A percentile compares a stretch with the other conserved stretches of the same genome.
Evolutionary conservation across 92 coral and sea anemone species (phyloP).

Genomic region (Pocillopora grandis): DNA sequence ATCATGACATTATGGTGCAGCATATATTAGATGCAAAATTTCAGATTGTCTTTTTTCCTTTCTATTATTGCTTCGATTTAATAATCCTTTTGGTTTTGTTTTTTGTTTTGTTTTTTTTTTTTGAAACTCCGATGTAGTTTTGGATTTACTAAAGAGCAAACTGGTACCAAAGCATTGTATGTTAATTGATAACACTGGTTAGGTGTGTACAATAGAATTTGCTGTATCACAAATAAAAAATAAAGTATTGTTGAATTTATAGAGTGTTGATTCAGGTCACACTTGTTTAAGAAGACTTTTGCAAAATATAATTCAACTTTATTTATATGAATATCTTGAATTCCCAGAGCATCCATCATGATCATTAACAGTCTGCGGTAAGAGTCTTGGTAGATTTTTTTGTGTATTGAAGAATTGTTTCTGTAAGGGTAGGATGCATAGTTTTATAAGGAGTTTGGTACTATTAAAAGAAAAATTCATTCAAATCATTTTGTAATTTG

Average conservation of each 20-base stretch:
- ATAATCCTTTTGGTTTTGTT: neutral
- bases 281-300: neutral
- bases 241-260: conserved; percentile 34
- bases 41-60: neutral
- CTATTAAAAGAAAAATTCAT: neutral
- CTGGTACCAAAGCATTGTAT: conserved; percentile 28
- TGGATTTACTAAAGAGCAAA: conserved; percentile 17
- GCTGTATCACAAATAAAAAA: conserved; percentile 35
- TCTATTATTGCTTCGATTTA: neutral
- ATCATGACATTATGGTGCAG: conserved; percentile 19
- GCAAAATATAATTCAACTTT: neutral
- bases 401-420: neutral
- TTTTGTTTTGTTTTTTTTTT: neutral
- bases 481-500: conserved; percentile 15
- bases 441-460: conserved; percentile 10
- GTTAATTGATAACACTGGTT: conserved; percentile 19
- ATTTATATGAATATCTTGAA: neutral
- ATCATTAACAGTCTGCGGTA: neutral
- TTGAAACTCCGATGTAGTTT: conserved; percentile 15
- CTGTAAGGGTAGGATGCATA: conserved; percentile 6
- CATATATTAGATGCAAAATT: conserved; percentile 25
- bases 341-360: neutral
- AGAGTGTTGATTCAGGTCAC: conserved; percentile 30
- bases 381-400: neutral
- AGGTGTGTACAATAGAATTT: conserved; percentile 23